Percentiles rank a stretch among this genome's conserved stretches.
Evolutionary conservation across 1,140 invertebrate genomes (phyloP).

Genomic region (Drosophila nigrodunni): DNA sequence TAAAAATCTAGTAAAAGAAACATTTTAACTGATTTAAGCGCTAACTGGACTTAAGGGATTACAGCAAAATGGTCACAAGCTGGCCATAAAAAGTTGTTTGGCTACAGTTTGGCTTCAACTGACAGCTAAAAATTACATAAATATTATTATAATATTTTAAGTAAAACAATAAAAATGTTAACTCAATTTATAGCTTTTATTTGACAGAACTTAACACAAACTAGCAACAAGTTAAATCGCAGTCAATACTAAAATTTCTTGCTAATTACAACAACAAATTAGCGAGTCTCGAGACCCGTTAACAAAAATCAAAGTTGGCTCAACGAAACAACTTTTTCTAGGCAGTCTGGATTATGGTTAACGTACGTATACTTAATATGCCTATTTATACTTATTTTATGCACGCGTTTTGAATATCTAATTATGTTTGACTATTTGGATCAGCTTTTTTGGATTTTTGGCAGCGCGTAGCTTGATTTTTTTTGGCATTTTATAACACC

Average conservation of each 20-base stretch:
- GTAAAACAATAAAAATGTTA: too few species aligned
- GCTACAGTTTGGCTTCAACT: too few species aligned
- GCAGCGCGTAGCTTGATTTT: neutral
- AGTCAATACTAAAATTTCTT: neutral
- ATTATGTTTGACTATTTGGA: conserved; percentile 34
- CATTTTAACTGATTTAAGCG: neutral
- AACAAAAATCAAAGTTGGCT: conserved; percentile 5
- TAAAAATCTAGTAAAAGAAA: neutral
- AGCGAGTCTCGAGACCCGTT: neutral
- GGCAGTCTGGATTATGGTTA: neutral
- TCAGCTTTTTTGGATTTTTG: neutral
- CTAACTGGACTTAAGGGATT: neutral
- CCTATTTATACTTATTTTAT: conserved; percentile 72
- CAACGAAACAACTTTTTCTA: conserved; percentile 22
- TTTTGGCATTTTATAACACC: conserved; percentile 1
- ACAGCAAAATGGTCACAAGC: too few species aligned
- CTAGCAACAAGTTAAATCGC: too few species aligned
- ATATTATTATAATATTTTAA: too few species aligned
- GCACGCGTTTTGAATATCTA: conserved; percentile 73
- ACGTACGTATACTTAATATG: conserved; percentile 21
- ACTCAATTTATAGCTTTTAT: too few species aligned
- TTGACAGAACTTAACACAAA: too few species aligned
- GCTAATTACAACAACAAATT: conserved; percentile 36
- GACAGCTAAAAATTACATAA: too few species aligned
- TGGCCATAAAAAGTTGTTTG: too few species aligned